Evolutionary conservation across 2,888 invertebrate species (phyloP).

Genomic region (Hypena proboscidalis): DNA sequence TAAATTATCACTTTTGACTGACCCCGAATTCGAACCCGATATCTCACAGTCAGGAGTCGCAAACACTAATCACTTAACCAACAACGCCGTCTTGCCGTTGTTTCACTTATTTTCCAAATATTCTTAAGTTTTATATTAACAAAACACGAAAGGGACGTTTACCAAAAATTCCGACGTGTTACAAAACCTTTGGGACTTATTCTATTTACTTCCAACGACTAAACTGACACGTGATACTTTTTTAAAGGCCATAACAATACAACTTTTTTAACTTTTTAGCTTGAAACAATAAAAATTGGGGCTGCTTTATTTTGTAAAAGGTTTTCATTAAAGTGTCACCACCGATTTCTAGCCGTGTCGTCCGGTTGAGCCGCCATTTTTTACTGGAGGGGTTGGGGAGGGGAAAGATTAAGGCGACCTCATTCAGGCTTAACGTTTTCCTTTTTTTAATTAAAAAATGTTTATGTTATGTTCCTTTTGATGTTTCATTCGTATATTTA

Average conservation of each 20-base stretch:
- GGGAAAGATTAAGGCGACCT: slow-evolving; percentile 29
- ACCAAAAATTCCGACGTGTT: too few species aligned
- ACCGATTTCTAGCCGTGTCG: slow-evolving; percentile 29
- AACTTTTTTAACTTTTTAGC: slow-evolving; percentile 17
- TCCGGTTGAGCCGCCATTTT: slow-evolving; percentile 26
- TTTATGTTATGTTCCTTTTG: not conserved
- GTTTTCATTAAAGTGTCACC: slow-evolving; percentile 44
- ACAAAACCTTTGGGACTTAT: not conserved
- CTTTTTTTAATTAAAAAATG: slow-evolving; percentile 20
- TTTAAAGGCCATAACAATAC: slow-evolving; percentile 7
- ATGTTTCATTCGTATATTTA: not conserved
- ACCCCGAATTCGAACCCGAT: too few species aligned
- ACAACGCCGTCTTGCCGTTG: too few species aligned
- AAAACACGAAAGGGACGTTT: too few species aligned
- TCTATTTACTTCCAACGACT: not conserved
- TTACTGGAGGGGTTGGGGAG: slow-evolving; percentile 10
- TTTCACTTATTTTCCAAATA: too few species aligned
- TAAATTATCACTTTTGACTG: too few species aligned
- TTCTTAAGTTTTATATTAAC: too few species aligned
- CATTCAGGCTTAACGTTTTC: slow-evolving; percentile 17
- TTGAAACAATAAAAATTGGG: slow-evolving; percentile 20
- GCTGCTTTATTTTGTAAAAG: slow-evolving; percentile 23
- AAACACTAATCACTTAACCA: too few species aligned
- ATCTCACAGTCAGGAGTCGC: too few species aligned
- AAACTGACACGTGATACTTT: slow-evolving; percentile 4